phyloP scores from a whole-genome alignment of 2,888 invertebrate genomes.

The Tinea trinotella region DNA sequence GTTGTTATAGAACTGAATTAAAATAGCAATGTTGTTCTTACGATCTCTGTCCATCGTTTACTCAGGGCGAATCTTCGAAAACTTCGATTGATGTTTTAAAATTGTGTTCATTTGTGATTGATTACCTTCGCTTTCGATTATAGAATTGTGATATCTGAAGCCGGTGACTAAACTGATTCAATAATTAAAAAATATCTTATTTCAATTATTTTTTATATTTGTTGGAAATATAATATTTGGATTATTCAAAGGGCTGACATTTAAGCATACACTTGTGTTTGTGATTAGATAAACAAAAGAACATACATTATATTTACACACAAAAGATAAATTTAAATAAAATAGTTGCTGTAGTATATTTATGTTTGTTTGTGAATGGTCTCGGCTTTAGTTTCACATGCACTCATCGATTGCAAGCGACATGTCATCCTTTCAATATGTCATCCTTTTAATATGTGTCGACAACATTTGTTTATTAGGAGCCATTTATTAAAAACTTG shows the following conservation, averaged over 20 bases:
- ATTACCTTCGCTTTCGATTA: conserved; percentile 6
- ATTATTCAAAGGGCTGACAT: background rate
- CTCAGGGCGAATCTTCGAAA: background rate
- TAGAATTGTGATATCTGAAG: conserved; percentile 3
- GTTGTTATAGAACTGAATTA: conserved; percentile 1
- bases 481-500: too few species aligned
- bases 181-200: too few species aligned
- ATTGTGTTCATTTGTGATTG: conserved; percentile 9
- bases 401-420: background rate
- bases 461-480: conserved; percentile 1
- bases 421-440: background rate
- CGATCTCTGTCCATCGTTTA: conserved; percentile 5
- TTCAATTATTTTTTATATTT: background rate
- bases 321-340: background rate
- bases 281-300: background rate
- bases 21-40: conserved; percentile 10
- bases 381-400: conserved; percentile 7
- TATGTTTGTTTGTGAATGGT: background rate
- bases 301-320: background rate
- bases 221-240: background rate
- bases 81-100: background rate
- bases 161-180: conserved; percentile 3
- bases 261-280: background rate
- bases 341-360: background rate
- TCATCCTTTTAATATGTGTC: background rate